phyloP scores from a whole-genome alignment of 2,888 invertebrate genomes.

The Ischnura elegans region DNA sequence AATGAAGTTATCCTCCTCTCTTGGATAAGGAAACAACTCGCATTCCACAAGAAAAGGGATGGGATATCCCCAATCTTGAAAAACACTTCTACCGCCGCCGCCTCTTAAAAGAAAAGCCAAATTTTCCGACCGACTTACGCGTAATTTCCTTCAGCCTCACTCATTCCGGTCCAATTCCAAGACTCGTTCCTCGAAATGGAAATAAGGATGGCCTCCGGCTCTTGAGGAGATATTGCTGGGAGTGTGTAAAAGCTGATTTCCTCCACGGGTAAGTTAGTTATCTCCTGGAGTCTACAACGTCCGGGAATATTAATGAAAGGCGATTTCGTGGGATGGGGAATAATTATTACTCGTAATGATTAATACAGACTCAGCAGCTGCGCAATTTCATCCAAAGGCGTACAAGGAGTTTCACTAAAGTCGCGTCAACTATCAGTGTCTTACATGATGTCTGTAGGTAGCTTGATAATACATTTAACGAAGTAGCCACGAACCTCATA shows the following conservation, averaged over 20 bases:
- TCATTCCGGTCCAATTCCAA: slow-evolving; percentile 15
- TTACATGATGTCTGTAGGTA: no score
- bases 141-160: not conserved
- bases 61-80: not conserved
- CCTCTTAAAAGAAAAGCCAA: not conserved
- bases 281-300: no score
- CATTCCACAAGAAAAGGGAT: not conserved
- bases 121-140: not conserved
- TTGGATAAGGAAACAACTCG: not conserved
- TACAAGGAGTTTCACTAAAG: no score
- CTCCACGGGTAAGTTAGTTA: not conserved
- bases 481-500: no score
- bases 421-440: no score
- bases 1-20: not conserved
- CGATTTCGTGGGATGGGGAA: no score
- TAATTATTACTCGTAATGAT: no score
- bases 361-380: no score
- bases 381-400: no score
- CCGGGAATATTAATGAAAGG: no score
- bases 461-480: no score
- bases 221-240: not conserved
- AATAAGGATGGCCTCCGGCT: not conserved
- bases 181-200: not conserved
- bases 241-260: not conserved
- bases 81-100: not conserved